Conservation (phyloP, 1,140 invertebrate genomes). For the Cyrtorhinus lividipennis region DNA sequence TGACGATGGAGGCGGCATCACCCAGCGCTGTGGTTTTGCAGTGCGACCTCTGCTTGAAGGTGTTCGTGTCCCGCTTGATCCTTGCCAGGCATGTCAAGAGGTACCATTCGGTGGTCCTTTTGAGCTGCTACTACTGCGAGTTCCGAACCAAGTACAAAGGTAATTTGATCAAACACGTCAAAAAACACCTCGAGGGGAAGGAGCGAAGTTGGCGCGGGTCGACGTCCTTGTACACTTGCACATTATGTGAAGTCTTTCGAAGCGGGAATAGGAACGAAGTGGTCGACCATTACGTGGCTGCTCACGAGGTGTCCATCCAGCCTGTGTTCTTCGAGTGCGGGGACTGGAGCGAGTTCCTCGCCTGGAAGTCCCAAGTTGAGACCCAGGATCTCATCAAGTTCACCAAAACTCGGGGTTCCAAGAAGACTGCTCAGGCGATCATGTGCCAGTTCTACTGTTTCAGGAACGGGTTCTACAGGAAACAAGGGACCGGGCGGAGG, state of each 20-base stretch:
- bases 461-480: background rate
- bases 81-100: background rate
- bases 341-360: background rate
- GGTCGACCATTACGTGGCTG: background rate
- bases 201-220: background rate
- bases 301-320: background rate
- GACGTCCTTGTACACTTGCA: background rate
- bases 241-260: background rate
- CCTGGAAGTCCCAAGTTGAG: background rate
- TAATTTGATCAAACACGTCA: background rate
- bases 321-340: background rate
- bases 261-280: background rate
- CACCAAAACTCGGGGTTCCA: background rate
- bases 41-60: too few species aligned
- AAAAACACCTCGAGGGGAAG: background rate
- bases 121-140: background rate
- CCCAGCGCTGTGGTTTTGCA: too few species aligned
- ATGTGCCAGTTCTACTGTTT: background rate
- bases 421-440: background rate
- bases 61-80: too few species aligned
- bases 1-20: too few species aligned
- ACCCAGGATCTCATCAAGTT: background rate
- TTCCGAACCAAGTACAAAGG: background rate
- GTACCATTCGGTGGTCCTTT: background rate
- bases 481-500: background rate